Evolutionary conservation across 2,113 vertebrate genomes (phyloP), one percentile per base, ranked within the genome.

Genomic region (Perca fluviatilis): DNA sequence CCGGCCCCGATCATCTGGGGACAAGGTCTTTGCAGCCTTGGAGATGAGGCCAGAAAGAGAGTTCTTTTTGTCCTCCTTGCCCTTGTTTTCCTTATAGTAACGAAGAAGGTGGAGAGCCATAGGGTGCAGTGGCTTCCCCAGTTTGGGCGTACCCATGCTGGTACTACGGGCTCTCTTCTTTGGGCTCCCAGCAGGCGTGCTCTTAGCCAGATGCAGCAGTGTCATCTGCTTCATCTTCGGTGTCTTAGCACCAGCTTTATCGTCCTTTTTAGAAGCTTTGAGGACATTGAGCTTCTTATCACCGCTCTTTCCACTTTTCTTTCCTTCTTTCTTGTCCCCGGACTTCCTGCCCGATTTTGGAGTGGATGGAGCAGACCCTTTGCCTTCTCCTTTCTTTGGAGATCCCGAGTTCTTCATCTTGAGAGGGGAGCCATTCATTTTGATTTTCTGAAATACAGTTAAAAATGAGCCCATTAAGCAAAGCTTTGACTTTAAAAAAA

Each of bases 141-240:
- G 95, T 84, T 99, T 99, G 2, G 97, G 94, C 0, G 96, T 93
- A 5, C 94, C 90, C 10, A 95, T 79, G 30, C 95, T 91, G 0
- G 94, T 89, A 84, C 79, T 97, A 62, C 96, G 95, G 4, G 86
- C 80, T 61, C 92, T 86, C 86, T 96, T 96, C 86, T 93, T 95
- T 0, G 97, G 96, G 77, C 96, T 80, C 15, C 95, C 92, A 10
- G 94, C 49, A 7, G 96, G 77, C 2, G 96, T 94, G 71, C 97
- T 96, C 92, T 99, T 99, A 30, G 98, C 96, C 94, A 99, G 95
- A 82, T 99, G 97, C 79, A 99, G 90, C 50, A 99, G 91, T 0
- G 98, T 99, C 95, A 99, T 98, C 89, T 99, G 98, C 82, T 99
- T 99, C 97, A 99, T 97, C 91, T 97, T 98, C 3, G 93, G 90